A percentile compares a stretch with the other conserved stretches of the same genome.
Evolutionary conservation across 2,888 invertebrate genomes (phyloP).

Genomic region (Melieria picta): DNA sequence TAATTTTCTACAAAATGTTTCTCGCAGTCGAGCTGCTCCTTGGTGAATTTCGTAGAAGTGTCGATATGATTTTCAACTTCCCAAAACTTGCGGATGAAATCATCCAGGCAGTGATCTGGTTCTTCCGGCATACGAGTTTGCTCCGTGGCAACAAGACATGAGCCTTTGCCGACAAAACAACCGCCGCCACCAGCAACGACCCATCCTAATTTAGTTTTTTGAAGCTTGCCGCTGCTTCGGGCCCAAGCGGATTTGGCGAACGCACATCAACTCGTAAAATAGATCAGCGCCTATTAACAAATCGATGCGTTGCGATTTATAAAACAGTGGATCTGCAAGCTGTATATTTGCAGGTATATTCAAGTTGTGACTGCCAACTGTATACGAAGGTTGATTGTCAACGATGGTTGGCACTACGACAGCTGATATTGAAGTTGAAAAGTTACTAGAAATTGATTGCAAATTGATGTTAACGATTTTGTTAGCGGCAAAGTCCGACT

Average conservation of each 20-base stretch:
- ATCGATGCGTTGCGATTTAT: conserved; percentile 24
- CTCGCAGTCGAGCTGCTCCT: conserved; percentile 38
- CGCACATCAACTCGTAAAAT: conserved; percentile 33
- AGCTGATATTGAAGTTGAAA: conserved; percentile 31
- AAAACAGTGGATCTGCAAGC: conserved; percentile 33
- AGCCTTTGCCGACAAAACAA: neutral
- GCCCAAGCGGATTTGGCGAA: conserved; percentile 32
- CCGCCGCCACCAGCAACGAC: conserved; percentile 23
- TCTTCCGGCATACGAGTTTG: neutral
- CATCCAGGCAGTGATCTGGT: neutral
- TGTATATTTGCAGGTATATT: conserved; percentile 22
- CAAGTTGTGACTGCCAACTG: conserved; percentile 28
- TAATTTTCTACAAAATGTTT: conserved; percentile 33
- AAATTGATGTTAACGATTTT: neutral
- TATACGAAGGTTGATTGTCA: conserved; percentile 40
- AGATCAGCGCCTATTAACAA: conserved; percentile 29
- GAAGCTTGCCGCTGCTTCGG: no score
- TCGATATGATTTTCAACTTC: conserved; percentile 25
- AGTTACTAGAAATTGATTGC: neutral
- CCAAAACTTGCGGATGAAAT: conserved; percentile 26
- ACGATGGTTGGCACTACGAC: conserved; percentile 40
- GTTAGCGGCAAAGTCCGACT: conserved; percentile 11
- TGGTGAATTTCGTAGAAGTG: neutral
- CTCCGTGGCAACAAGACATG: neutral
- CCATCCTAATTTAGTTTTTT: conserved; percentile 35